phyloP scores from a whole-genome alignment of 1,140 invertebrate genomes.

The Parapsyche elsis region DNA sequence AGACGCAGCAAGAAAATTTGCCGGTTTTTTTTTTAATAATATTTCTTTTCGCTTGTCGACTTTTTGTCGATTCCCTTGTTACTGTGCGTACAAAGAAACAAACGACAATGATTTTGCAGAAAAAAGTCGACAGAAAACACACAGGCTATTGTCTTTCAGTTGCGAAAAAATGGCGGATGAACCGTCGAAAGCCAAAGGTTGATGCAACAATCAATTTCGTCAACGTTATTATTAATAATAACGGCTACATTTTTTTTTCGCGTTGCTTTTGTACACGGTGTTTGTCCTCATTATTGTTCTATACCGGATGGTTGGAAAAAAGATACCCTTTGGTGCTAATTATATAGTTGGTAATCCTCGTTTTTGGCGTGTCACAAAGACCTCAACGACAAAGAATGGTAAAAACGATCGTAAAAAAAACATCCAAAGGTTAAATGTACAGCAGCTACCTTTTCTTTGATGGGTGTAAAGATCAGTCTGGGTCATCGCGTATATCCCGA shows the following conservation, averaged over 20 bases:
- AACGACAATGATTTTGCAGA: too few relatives aligned
- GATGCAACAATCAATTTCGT: too few relatives aligned
- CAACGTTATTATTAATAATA: too few relatives aligned
- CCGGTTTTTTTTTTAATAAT: neutral
- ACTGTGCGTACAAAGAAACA: too few relatives aligned
- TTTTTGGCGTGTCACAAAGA: neutral
- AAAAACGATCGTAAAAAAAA: neutral
- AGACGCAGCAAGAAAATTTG: neutral
- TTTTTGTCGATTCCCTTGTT: too few relatives aligned
- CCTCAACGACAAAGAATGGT: neutral
- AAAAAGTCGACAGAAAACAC: too few relatives aligned
- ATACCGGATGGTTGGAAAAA: neutral
- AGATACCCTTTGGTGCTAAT: slow-evolving; percentile 4
- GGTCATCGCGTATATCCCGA: slow-evolving; percentile 14
- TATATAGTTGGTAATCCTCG: slow-evolving; percentile 2
- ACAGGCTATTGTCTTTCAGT: too few relatives aligned
- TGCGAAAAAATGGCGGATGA: too few relatives aligned
- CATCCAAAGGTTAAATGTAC: slow-evolving; percentile 28
- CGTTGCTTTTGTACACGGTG: too few relatives aligned
- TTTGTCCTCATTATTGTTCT: too few relatives aligned
- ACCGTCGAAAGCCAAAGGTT: too few relatives aligned
- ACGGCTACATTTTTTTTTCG: too few relatives aligned
- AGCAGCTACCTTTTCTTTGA: neutral
- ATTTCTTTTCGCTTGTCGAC: neutral
- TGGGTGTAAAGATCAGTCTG: neutral